Evolutionary conservation across 1,140 invertebrate species (phyloP), one percentile per base, ranked within the genome.

Genomic region (Ctenoplectra terminalis): DNA sequence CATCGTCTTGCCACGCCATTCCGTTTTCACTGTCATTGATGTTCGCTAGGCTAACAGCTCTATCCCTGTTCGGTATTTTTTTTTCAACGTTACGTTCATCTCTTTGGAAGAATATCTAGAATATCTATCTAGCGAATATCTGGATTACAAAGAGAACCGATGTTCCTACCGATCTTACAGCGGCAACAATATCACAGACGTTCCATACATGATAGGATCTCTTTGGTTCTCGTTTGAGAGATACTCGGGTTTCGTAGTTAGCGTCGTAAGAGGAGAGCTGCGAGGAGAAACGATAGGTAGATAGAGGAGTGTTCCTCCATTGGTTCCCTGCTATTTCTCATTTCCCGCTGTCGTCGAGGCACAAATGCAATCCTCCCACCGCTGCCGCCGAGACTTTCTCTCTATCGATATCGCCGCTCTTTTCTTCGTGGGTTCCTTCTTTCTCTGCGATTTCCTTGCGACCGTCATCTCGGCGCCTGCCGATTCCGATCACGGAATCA

Each of bases 301-400:
- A 74, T 72, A 72, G 60, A 9, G 46, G 37, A 40, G 20, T 31
- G 48, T 66, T 52, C 56, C 31, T 52, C 26, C 20, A 29, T 67
- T 66, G 43, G 48, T n/a, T 26, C n/a, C 40, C 29, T 8, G 48
- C 73, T 77, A 82, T 84, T 84, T 84, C 73, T 84, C 71, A 76
- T 81, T 82, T 84, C 67, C 81, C 83, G 85, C 84, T 85, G 87
- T 91, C 89, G 86, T 87, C 88, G 84, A 69, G 66, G 83, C 84
- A 90, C 66, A 76, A 76, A 91, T 88, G 87, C 85, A 74, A 64
- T 75, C 67, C 83, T 74, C 75, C 48, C 69, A 43, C 60, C 70
- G 76, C 46, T 54, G 1, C 52, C 48, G n/a, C n/a, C 7, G n/a
- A 17, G 54, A 46, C 58, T 78, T 34, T 46, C 63, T 56, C 48